Evolutionary conservation across 1,140 invertebrate genomes (phyloP), one percentile per base, ranked within the genome.

Genomic region (Drosophila pseudoananassae): DNA sequence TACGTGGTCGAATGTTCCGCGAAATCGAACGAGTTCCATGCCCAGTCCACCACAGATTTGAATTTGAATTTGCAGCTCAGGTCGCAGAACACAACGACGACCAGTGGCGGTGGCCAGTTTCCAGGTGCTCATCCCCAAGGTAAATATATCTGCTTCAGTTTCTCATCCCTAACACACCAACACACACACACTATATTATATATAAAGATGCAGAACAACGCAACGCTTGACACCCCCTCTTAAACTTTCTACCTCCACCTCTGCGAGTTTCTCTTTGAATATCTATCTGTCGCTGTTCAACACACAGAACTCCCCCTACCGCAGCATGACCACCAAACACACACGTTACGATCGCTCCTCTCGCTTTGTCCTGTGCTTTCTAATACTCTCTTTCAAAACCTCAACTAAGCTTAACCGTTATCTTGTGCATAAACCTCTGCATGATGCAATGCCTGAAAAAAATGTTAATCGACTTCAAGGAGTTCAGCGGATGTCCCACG

Each of bases 1-100:
- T 80, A 76, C 25, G 47, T 80, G 23, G 55, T 80, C 0, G 71
- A 80, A 17, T 78, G 68, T 33, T 66, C 58, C 59, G 17, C 70
- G 6, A 53, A 78, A 17, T 87, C 84, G n/a, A 81, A 82, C 51
- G 78, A 72, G 57, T 84, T 84, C 50, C 81, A 73, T 52, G 76
- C 81, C 25, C 81, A 84, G 55, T 84, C 83, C 66, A 88, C 83
- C 56, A 88, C 83, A 83, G 83, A 88, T 88, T 89, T 88, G 76
- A 88, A 88, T 88, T 88, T 88, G 84, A 88, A 88, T 88, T 88
- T 88, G 79, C 83, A 88, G 83, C 83, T 88, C 47, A 75, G 83
- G 9, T 43, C 40, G 40, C 83, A 88, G 76, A 88, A 88, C 49
- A 83, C 83, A 17, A 83, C 68, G 40, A 81, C 68, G 10, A 50